These are phyloP conservation scores for Cephalopterus ornatus DNA, from an alignment of 2,113 vertebrate species.

Conservation along the genomic window DNA sequence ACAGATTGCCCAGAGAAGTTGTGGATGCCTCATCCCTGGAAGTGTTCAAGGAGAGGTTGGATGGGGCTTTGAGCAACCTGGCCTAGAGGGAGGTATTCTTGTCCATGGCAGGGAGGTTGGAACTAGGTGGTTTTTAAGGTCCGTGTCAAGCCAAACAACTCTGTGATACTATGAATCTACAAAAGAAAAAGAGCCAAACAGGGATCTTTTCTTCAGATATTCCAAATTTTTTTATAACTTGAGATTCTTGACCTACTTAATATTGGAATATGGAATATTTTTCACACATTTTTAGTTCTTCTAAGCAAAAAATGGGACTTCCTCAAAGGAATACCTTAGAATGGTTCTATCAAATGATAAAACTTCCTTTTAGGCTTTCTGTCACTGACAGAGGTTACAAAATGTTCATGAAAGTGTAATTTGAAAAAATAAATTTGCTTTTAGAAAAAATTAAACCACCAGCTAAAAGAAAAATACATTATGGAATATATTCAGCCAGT, in stretches of 20 bases:
- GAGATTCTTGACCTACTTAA: not conserved
- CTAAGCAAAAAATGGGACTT: not conserved
- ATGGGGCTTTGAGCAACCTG: not conserved
- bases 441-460: not conserved
- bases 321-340: not conserved
- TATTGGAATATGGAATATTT: not conserved
- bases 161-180: not conserved
- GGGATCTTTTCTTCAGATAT: not conserved
- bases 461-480: not conserved
- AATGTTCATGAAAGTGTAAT: not conserved
- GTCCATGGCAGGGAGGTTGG: fast-evolving
- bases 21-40: not conserved
- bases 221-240: not conserved
- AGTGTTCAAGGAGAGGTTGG: not conserved
- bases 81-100: not conserved
- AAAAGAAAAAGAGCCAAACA: constrained; percentile 12
- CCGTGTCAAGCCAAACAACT: not conserved
- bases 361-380: not conserved
- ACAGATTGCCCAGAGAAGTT: not conserved
- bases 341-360: not conserved
- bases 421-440: not conserved
- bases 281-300: not conserved
- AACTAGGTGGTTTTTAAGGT: not conserved
- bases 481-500: not conserved
- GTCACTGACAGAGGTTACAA: not conserved